Evolutionary conservation across 2,888 invertebrate genomes (phyloP).

Genomic region (Epinotia demarniana): DNA sequence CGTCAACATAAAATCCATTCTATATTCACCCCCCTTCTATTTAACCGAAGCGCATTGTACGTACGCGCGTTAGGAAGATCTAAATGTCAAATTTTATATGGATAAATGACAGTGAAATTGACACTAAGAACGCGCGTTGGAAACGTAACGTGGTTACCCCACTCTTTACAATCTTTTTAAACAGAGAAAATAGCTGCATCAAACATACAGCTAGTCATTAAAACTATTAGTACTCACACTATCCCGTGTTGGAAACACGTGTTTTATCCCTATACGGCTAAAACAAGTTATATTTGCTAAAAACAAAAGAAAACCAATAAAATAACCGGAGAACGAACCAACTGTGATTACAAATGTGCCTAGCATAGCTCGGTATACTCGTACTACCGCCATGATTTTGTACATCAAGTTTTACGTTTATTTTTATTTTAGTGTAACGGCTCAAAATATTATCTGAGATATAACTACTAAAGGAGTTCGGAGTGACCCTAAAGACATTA

Average conservation of each 20-base stretch:
- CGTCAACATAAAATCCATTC: too few species aligned
- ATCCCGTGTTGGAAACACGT: constrained; percentile 11
- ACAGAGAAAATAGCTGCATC: too few species aligned
- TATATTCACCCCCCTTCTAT: too few species aligned
- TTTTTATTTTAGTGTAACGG: constrained; percentile 78
- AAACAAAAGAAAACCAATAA: constrained; percentile 46
- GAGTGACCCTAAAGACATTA: constrained; percentile 74
- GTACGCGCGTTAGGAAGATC: too few species aligned
- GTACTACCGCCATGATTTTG: constrained; percentile 58
- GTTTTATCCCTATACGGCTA: neutral
- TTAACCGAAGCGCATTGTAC: too few species aligned
- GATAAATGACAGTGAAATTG: too few species aligned
- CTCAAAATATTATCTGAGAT: constrained; percentile 67
- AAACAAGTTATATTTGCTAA: constrained; percentile 15
- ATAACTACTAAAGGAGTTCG: constrained; percentile 55
- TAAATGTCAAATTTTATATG: too few species aligned
- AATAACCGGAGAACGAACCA: constrained; percentile 47
- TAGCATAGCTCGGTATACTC: constrained; percentile 45
- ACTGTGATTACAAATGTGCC: constrained; percentile 54
- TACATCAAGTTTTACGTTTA: constrained; percentile 67
- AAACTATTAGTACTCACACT: constrained; percentile 8
- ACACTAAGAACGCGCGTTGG: too few species aligned
- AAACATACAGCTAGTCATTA: neutral
- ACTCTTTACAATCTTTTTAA: too few species aligned
- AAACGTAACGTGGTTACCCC: too few species aligned